These are phyloP conservation scores for Tupiocoris notatus DNA, from an alignment of 2,888 invertebrate species.

Conservation along the genomic window DNA sequence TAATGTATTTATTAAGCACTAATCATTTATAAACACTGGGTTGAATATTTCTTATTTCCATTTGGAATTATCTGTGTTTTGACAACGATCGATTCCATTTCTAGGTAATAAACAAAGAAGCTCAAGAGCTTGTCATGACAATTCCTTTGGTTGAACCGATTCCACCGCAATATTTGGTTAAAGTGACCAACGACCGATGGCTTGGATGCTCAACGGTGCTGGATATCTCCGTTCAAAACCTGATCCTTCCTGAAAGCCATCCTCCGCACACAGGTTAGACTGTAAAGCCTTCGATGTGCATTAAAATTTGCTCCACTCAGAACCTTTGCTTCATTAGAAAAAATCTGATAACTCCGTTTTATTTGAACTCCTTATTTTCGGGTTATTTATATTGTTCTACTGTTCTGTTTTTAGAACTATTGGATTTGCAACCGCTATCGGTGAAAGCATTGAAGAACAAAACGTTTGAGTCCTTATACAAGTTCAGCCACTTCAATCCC, in stretches of 20 bases:
- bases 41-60: no score
- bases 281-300: no score
- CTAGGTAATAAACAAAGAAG: slow-evolving; percentile 68
- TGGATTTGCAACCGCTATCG: slow-evolving; percentile 88
- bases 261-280: slow-evolving; percentile 89
- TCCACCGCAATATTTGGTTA: slow-evolving; percentile 87
- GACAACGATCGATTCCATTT: not conserved
- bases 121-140: slow-evolving; percentile 87
- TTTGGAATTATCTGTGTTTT: no score
- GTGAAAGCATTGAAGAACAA: slow-evolving; percentile 76
- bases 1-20: no score
- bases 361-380: no score
- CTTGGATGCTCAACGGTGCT: slow-evolving; percentile 62
- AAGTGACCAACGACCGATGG: slow-evolving; percentile 85
- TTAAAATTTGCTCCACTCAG: no score
- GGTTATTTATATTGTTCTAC: no score
- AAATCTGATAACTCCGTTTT: no score
- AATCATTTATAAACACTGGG: no score
- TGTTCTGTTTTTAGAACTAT: slow-evolving; percentile 64
- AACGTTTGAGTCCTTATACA: slow-evolving; percentile 76
- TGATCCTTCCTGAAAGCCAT: slow-evolving; percentile 87
- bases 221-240: slow-evolving; percentile 74
- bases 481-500: slow-evolving; percentile 94
- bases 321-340: no score
- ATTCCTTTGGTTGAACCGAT: slow-evolving; percentile 90